These are phyloP conservation scores for Girardinus metallicus DNA, from an alignment of 2,797 vertebrate genomes.

Conservation along the genomic window DNA sequence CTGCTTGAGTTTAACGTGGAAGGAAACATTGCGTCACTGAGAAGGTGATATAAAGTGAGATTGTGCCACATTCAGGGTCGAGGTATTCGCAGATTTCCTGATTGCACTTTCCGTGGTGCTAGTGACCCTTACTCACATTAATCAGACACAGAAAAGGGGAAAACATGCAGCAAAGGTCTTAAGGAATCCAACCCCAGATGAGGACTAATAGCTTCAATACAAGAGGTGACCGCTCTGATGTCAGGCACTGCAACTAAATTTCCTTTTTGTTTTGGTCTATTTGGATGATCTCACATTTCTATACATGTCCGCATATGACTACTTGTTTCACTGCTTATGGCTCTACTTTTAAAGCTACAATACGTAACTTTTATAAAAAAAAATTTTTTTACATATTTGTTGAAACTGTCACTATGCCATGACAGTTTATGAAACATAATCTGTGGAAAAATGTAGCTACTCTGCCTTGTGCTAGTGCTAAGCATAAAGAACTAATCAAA, in stretches of 20 bases:
- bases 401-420: too few species aligned
- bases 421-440: too few species aligned
- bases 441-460: too few species aligned
- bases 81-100: neutral
- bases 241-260: neutral
- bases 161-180: neutral
- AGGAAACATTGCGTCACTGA: neutral
- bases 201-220: neutral
- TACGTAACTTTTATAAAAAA: too few species aligned
- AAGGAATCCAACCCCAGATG: neutral
- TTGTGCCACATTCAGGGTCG: neutral
- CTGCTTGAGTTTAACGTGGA: slow-evolving; percentile 1
- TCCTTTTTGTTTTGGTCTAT: neutral
- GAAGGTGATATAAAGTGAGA: neutral
- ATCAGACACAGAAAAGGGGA: neutral
- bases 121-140: neutral
- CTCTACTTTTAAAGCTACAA: neutral
- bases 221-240: neutral
- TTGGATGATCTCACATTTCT: neutral
- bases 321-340: neutral
- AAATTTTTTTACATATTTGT: too few species aligned
- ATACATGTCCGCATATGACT: neutral
- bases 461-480: too few species aligned
- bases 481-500: too few species aligned
- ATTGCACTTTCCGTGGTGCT: neutral